Conservation (phyloP, 2,888 invertebrate species). For the Parnassius mnemosyne region DNA sequence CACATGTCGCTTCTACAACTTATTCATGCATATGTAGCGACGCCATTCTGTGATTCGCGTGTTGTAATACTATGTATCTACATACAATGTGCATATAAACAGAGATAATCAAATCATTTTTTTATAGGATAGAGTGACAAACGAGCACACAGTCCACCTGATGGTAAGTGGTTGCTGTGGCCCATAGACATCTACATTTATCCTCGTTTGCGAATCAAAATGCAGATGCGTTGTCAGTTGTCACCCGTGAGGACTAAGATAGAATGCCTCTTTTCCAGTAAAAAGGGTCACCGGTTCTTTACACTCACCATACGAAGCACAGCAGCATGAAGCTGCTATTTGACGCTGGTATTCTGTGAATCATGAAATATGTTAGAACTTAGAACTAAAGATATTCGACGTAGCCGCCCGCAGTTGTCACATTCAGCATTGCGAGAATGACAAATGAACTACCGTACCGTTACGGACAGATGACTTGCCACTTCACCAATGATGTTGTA, state of each 20-base stretch:
- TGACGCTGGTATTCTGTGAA: no score
- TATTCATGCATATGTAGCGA: neutral
- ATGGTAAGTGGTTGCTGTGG: no score
- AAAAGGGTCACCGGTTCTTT: no score
- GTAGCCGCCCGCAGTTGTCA: constrained; percentile 48
- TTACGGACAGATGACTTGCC: constrained; percentile 60
- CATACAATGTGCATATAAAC: constrained; percentile 30
- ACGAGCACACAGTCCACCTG: no score
- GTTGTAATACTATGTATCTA: constrained; percentile 20
- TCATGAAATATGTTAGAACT: constrained; percentile 48
- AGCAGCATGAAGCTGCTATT: no score
- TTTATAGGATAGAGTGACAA: no score
- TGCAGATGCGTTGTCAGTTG: no score
- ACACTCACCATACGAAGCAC: no score
- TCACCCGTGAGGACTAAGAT: no score
- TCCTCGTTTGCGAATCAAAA: no score
- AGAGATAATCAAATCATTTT: constrained; percentile 33
- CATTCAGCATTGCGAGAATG: constrained; percentile 47
- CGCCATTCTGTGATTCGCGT: neutral
- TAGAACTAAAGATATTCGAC: constrained; percentile 47
- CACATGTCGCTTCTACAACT: neutral
- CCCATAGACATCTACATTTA: no score
- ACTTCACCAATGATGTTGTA: constrained; percentile 38
- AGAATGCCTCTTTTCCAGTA: no score
- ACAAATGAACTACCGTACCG: constrained; percentile 57